These are phyloP conservation scores for Leptinotarsa juncta DNA, from an alignment of 2,888 invertebrate genomes.

Conservation along the genomic window DNA sequence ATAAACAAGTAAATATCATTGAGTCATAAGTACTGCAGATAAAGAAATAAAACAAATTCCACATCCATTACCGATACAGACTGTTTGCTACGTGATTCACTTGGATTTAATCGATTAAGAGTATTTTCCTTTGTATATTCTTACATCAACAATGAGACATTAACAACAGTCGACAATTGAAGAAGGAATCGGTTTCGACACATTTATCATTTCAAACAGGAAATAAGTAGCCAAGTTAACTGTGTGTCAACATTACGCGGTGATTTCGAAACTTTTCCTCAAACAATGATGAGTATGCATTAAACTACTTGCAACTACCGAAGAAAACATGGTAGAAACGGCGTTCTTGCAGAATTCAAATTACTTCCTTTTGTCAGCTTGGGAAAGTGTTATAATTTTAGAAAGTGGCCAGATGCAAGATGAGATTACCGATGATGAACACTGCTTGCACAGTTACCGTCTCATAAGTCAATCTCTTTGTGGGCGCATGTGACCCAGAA, in stretches of 20 bases:
- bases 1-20: too few relatives aligned
- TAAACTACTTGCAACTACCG: constrained; percentile 20
- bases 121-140: too few relatives aligned
- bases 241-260: not conserved
- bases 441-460: constrained; percentile 25
- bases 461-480: not conserved
- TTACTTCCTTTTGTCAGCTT: constrained; percentile 44
- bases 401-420: constrained; percentile 44
- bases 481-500: not conserved
- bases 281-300: constrained; percentile 8
- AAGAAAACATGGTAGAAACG: constrained; percentile 10
- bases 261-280: not conserved
- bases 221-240: not conserved
- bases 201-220: not conserved
- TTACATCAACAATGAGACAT: not conserved
- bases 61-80: too few relatives aligned
- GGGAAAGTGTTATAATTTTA: constrained; percentile 51
- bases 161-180: not conserved
- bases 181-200: not conserved
- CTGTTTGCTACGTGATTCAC: too few relatives aligned
- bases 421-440: constrained; percentile 22
- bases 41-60: too few relatives aligned
- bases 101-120: too few relatives aligned
- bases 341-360: constrained; percentile 41
- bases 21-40: too few relatives aligned